Conservation (phyloP, 2,113 vertebrate species). For the Chrysochloris asiatica region DNA sequence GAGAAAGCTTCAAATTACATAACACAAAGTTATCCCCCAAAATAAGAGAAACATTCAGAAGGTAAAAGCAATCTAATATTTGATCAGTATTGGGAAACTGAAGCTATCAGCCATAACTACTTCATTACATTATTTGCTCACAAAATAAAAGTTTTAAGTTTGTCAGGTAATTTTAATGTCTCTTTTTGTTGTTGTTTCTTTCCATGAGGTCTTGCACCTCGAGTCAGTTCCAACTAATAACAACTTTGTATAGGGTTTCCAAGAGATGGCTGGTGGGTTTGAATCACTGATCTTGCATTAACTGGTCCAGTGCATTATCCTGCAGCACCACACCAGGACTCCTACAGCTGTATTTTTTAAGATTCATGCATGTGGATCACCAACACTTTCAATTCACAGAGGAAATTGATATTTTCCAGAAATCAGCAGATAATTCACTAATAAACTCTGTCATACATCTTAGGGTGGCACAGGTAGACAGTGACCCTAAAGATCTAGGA, state of each 20-base stretch:
- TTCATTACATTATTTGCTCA: conserved; percentile 54
- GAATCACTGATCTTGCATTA: too few species aligned
- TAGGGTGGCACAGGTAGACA: not conserved
- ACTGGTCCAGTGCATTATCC: too few species aligned
- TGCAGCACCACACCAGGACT: too few species aligned
- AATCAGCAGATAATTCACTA: conserved; percentile 3
- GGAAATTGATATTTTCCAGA: conserved; percentile 26
- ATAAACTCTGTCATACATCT: not conserved
- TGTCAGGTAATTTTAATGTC: conserved; percentile 13
- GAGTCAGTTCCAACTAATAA: too few species aligned
- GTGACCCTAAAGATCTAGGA: not conserved
- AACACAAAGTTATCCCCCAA: conserved; percentile 7
- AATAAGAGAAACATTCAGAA: conserved; percentile 42
- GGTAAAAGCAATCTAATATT: conserved; percentile 26
- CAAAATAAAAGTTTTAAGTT: conserved; percentile 27
- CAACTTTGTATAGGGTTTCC: too few species aligned
- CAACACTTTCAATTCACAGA: conserved; percentile 23
- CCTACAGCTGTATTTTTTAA: conserved; percentile 12
- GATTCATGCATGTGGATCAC: not conserved
- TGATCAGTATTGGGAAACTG: conserved; percentile 43
- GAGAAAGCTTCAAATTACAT: not conserved
- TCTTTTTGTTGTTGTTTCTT: too few species aligned
- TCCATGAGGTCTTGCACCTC: too few species aligned
- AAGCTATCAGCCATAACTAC: conserved; percentile 27
- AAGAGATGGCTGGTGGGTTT: too few species aligned